Conservation (phyloP, 2,113 vertebrate genomes). For the Regulus satrapa region DNA sequence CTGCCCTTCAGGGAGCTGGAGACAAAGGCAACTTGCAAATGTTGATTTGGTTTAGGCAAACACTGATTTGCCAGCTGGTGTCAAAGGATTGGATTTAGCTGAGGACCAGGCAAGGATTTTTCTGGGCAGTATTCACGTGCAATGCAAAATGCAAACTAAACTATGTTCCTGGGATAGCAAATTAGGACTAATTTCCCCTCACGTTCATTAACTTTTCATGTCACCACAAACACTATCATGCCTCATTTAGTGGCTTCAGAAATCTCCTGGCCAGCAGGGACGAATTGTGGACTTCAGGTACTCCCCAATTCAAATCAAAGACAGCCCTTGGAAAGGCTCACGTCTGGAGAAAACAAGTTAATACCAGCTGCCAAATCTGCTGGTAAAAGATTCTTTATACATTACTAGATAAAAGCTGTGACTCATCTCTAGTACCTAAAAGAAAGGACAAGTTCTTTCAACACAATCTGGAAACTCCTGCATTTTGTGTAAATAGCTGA, state of each 20-base stretch:
- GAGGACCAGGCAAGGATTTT: neutral
- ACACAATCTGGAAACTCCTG: constrained; percentile 72
- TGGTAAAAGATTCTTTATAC: constrained; percentile 18
- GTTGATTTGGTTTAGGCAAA: neutral
- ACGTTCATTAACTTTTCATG: neutral
- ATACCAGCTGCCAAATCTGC: constrained; percentile 16
- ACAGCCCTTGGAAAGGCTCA: neutral
- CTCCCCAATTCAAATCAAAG: neutral
- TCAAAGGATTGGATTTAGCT: neutral
- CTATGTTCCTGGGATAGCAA: neutral
- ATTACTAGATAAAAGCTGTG: constrained; percentile 42
- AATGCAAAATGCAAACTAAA: neutral
- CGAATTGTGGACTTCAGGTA: neutral
- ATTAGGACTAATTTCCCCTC: neutral
- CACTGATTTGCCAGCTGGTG: neutral
- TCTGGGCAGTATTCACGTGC: neutral
- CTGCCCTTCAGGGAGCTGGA: neutral
- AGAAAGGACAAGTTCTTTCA: constrained; percentile 67
- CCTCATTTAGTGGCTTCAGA: neutral
- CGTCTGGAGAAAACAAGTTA: neutral
- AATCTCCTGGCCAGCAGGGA: neutral
- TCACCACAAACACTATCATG: neutral
- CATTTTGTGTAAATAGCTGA: constrained; percentile 65
- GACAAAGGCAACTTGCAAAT: neutral
- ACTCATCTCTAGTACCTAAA: constrained; percentile 40